Evolutionary conservation across 2,888 invertebrate genomes (phyloP).

Genomic region (Epinotia bilunana): DNA sequence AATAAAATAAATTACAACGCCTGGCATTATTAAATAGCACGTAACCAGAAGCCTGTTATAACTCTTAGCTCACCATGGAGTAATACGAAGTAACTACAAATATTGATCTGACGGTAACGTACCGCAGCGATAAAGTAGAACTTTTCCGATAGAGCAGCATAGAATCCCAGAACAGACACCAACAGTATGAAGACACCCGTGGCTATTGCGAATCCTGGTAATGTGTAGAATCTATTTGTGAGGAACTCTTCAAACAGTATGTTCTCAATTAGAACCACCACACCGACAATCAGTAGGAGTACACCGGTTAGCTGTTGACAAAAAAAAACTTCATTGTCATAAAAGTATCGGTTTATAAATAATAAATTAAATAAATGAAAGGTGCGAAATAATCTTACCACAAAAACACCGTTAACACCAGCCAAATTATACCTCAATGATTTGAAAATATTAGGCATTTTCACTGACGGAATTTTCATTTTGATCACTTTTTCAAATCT

Average conservation of each 20-base stretch:
- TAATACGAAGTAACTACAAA: not conserved
- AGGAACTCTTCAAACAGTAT: conserved; percentile 86
- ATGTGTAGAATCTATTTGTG: conserved; percentile 85
- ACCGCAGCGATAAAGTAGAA: conserved; percentile 91
- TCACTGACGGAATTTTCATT: conserved; percentile 71
- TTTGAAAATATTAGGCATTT: conserved; percentile 76
- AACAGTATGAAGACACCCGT: conserved; percentile 89
- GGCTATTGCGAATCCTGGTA: conserved; percentile 87
- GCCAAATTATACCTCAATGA: conserved; percentile 89
- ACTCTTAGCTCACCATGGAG: not conserved
- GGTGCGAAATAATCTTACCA: conserved; percentile 84
- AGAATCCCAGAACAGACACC: conserved; percentile 92
- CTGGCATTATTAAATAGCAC: conserved; percentile 23
- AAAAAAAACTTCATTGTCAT: not conserved
- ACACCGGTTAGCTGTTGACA: conserved; percentile 89
- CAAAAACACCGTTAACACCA: conserved; percentile 88
- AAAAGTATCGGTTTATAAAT: not conserved
- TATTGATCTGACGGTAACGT: conserved; percentile 60
- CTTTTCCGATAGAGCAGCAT: conserved; percentile 92
- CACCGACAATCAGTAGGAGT: conserved; percentile 88
- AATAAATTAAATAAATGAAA: not conserved
- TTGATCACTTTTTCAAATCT: conserved; percentile 51
- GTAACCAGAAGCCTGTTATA: not conserved
- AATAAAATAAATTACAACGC: not conserved
- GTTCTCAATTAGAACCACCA: conserved; percentile 85